Conservation (phyloP, 2,113 vertebrate genomes). For the Puma concolor region DNA sequence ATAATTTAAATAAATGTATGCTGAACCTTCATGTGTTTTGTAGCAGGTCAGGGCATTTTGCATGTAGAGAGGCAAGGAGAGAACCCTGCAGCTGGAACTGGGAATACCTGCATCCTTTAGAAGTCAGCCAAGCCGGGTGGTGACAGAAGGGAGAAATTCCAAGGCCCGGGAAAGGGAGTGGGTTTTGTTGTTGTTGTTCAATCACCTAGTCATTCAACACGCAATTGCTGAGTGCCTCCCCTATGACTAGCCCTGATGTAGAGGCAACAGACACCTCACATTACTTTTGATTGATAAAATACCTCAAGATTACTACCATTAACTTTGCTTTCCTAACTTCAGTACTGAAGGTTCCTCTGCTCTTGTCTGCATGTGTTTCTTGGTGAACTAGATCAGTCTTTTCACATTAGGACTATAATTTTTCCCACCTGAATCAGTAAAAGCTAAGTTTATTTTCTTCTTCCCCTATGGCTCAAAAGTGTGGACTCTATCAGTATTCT, state of each 20-base stretch:
- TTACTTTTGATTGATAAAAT: neutral
- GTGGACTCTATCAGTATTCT: slow-evolving; percentile 23
- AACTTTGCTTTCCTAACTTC: neutral
- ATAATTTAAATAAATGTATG: neutral
- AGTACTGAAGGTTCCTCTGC: neutral
- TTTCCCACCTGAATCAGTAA: neutral
- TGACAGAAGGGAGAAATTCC: neutral
- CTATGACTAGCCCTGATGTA: neutral
- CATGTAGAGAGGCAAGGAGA: neutral
- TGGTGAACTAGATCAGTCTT: neutral
- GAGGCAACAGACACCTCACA: neutral
- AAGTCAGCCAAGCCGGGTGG: neutral
- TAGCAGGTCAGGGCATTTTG: neutral
- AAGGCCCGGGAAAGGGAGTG: neutral
- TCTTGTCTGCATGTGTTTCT: neutral
- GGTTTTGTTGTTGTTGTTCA: neutral
- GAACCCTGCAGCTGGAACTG: neutral
- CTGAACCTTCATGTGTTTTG: neutral
- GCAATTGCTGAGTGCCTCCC: neutral
- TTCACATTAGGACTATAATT: neutral
- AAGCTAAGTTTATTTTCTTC: neutral
- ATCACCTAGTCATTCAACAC: neutral
- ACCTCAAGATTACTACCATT: neutral
- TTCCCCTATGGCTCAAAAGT: neutral
- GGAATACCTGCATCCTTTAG: neutral